Evolutionary conservation across 2,888 invertebrate species (phyloP), one percentile per base, ranked within the genome.

Genomic region (Mythimna impura): DNA sequence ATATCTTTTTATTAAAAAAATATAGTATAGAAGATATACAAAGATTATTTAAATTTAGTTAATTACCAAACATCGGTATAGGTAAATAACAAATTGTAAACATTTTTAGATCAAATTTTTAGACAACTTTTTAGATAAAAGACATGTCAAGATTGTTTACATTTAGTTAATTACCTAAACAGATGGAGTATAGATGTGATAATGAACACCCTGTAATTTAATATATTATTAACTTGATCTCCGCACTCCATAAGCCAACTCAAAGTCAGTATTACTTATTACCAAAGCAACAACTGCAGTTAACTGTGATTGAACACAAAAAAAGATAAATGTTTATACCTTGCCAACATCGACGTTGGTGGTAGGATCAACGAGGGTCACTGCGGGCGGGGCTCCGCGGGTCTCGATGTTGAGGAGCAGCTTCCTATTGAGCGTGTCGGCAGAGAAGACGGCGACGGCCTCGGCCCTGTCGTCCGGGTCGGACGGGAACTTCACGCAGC

Each of bases 391-490:
- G n/a, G 95, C 76, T 25, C 95, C 94, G 81, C 97, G 97, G 88
- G 98, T 97, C 92, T 99, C 99, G 52, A 98, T 97, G 91, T 99
- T 99, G 76, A 99, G 94, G 76, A 98, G 95, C 73, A 99, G 95
- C 88, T 98, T 98, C 90, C 97, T 97, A 91, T 98, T 98, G 82
- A 97, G 96, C 34, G 97, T 96, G 87, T 97, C 97, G 20, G 96
- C 91, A 43, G 95, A 96, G 87, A 98, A 97, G 2, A 97, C 97
- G 75, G 97, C 96, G 50, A 98, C 94, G 0, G 99, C 98, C 85
- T 98, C 97, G 47, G 97, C 97, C 81, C 97, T 97, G 89, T 98
- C 98, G 81, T 99, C 99, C 55, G 98, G 98, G 94, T 99, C 99
- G 72, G 97, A 95, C 10, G 99, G 99, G 91, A 99, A 97, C 87